Conservation (phyloP, 2,113 vertebrate genomes). For the Sigmodon hispidus region DNA sequence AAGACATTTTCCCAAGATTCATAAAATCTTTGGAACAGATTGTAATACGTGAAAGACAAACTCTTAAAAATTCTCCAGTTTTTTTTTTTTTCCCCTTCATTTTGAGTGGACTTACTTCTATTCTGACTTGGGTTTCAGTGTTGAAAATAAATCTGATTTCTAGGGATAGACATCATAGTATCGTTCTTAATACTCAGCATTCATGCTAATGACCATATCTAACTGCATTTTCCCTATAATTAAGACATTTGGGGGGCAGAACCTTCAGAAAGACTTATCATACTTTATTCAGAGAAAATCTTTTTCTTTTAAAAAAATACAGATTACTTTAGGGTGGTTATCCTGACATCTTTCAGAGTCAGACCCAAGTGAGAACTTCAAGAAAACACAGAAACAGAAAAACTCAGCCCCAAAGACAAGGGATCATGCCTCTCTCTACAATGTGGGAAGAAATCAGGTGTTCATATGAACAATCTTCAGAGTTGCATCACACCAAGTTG, state of each 20-base stretch:
- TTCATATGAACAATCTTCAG: neutral
- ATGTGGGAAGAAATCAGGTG: neutral
- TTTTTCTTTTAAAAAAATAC: conserved; percentile 24
- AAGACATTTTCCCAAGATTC: conserved; percentile 11
- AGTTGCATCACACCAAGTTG: neutral
- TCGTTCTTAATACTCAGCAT: conserved; percentile 14
- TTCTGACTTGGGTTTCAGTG: neutral
- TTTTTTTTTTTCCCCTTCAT: neutral
- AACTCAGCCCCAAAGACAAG: neutral
- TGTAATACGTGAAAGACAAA: neutral
- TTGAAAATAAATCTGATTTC: conserved; percentile 11
- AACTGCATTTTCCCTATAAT: neutral
- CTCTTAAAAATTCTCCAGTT: conserved; percentile 11
- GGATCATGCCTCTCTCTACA: neutral
- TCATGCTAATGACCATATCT: neutral
- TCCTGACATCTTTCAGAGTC: conserved; percentile 13
- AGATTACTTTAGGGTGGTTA: neutral
- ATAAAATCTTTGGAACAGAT: neutral
- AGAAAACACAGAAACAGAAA: neutral
- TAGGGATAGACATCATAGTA: neutral
- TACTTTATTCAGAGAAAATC: conserved; percentile 11
- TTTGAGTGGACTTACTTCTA: neutral
- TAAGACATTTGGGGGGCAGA: neutral
- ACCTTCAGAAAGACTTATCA: neutral
- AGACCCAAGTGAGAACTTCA: neutral